Evolutionary conservation across 1,140 invertebrate genomes (phyloP).

Genomic region (Lithobius niger): DNA sequence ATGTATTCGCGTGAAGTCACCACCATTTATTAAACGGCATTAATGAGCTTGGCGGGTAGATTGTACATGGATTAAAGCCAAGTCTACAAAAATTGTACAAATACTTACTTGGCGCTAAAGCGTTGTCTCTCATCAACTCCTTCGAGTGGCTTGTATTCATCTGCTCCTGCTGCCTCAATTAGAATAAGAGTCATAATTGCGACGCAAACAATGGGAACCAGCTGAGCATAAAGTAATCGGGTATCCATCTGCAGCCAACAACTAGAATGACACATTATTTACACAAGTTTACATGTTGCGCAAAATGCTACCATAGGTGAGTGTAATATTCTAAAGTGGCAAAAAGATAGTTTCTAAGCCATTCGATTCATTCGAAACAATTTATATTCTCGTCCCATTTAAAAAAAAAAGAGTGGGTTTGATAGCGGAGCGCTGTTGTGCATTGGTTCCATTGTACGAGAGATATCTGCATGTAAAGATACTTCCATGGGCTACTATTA

Average conservation of each 20-base stretch:
- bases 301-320: too few species aligned
- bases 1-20: neutral
- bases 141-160: constrained; percentile 24
- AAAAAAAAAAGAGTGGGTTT: too few species aligned
- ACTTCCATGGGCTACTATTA: too few species aligned
- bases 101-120: constrained; percentile 16
- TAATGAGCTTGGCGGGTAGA: neutral
- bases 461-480: too few species aligned
- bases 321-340: too few species aligned
- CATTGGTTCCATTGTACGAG: too few species aligned
- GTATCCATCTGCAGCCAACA: constrained; percentile 28
- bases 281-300: too few species aligned
- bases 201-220: constrained; percentile 21
- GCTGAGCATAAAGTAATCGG: constrained; percentile 18
- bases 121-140: constrained; percentile 16
- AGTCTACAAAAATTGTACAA: neutral
- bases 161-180: constrained; percentile 27
- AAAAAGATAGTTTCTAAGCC: too few species aligned
- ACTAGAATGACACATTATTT: constrained; percentile 11
- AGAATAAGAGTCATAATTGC: constrained; percentile 24
- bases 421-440: too few species aligned
- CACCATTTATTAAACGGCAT: neutral
- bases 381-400: too few species aligned
- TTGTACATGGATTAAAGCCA: neutral
- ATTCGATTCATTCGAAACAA: too few species aligned